A percentile compares a stretch with the other conserved stretches of the same genome.
Evolutionary conservation across 2,797 vertebrate species (phyloP).

Genomic region (Poeciliopsis paucimaculata): DNA sequence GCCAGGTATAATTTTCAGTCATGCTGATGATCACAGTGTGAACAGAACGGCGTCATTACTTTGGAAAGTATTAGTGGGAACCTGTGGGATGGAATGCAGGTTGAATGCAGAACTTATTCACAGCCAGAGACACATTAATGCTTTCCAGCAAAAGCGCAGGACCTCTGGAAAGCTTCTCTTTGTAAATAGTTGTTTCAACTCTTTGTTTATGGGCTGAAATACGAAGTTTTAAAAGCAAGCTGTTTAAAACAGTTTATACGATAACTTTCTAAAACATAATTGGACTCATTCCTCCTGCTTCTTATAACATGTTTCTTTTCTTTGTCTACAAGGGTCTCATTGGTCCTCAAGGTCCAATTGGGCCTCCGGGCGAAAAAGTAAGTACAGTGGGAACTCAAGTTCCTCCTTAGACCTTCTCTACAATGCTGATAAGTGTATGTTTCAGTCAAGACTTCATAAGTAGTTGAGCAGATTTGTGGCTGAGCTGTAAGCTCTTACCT

Average conservation of each 20-base stretch:
- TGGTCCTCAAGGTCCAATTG: slow-evolving; percentile 97
- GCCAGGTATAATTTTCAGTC: slow-evolving; percentile 58
- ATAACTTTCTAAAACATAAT: slow-evolving; percentile 4
- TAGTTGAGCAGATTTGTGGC: slow-evolving; percentile 74
- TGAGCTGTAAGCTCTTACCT: slow-evolving; percentile 50
- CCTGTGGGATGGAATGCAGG: slow-evolving; percentile 44
- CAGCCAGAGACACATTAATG: slow-evolving; percentile 27
- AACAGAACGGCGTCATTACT: slow-evolving; percentile 35
- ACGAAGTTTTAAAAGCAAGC: slow-evolving; percentile 12
- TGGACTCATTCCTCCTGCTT: slow-evolving; percentile 8
- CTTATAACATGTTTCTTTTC: slow-evolving; percentile 28
- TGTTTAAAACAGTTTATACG: not conserved
- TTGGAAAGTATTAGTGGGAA: slow-evolving; percentile 58
- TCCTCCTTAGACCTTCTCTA: slow-evolving; percentile 13
- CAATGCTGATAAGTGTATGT: slow-evolving; percentile 53
- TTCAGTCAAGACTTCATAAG: slow-evolving; percentile 65
- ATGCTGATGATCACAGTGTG: slow-evolving; percentile 36
- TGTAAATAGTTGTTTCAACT: not conserved
- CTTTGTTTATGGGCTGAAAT: slow-evolving; percentile 7
- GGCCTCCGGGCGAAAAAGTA: slow-evolving; percentile 98
- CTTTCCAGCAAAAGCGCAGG: slow-evolving; percentile 34
- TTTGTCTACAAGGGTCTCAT: slow-evolving; percentile 89
- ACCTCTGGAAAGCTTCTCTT: slow-evolving; percentile 28
- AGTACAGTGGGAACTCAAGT: slow-evolving; percentile 63
- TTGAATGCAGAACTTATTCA: slow-evolving; percentile 55